phyloP scores from a whole-genome alignment of 1,140 invertebrate genomes.

The Caerostris extrusa region DNA sequence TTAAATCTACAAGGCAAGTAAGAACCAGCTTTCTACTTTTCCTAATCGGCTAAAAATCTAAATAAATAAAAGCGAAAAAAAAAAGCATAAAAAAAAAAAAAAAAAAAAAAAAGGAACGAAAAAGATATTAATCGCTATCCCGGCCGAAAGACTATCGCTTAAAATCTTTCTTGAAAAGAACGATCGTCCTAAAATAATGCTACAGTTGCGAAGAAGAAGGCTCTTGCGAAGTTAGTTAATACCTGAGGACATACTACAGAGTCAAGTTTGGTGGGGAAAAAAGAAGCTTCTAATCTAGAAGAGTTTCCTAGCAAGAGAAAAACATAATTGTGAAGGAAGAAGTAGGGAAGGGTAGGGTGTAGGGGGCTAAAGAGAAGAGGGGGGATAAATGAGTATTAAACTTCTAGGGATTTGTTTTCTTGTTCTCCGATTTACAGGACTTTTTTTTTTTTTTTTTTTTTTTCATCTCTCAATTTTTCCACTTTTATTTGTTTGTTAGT shows the following conservation, averaged over 20 bases:
- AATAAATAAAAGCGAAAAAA: conserved; percentile 65
- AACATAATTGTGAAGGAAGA: conserved; percentile 49
- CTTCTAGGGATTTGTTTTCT: conserved; percentile 57
- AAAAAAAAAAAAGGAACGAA: background rate
- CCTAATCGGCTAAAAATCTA: conserved; percentile 48
- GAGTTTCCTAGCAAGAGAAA: conserved; percentile 38
- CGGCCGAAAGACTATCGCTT: conserved; percentile 30
- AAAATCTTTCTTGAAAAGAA: conserved; percentile 29
- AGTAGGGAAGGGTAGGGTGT: background rate
- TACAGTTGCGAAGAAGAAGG: background rate
- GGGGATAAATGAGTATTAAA: conserved; percentile 59
- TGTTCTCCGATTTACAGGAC: conserved; percentile 42
- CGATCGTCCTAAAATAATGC: conserved; percentile 9
- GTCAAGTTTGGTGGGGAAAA: conserved; percentile 10
- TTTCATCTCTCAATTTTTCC: background rate
- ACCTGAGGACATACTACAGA: conserved; percentile 55
- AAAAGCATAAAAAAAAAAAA: too few relatives aligned
- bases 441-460: conserved; percentile 50
- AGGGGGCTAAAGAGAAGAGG: background rate
- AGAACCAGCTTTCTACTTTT: conserved; percentile 23
- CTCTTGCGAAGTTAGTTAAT: conserved; percentile 24
- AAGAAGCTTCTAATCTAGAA: conserved; percentile 63
- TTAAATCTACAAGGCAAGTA: conserved; percentile 15
- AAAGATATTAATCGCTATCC: conserved; percentile 46
- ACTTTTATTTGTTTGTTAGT: background rate